A percentile compares a stretch with the other conserved stretches of the same genome.
These are phyloP conservation scores for Benitochromis conjunctus DNA, from an alignment of 2,113 vertebrate species.

Conservation along the genomic window DNA sequence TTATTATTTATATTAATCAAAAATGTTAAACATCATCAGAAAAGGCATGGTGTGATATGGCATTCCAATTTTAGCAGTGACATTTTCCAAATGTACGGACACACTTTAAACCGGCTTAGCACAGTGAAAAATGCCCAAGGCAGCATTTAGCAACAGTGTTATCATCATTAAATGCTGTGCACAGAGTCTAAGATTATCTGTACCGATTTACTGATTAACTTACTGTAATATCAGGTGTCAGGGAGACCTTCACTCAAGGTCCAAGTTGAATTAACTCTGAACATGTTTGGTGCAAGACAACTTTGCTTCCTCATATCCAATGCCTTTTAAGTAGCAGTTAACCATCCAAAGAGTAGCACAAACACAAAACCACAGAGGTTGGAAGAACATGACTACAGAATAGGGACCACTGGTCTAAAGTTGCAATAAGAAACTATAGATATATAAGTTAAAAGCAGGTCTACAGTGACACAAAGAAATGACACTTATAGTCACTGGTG, in stretches of 20 bases:
- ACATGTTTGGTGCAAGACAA: background rate
- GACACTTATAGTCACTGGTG: background rate
- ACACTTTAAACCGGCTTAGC: background rate
- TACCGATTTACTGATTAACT: background rate
- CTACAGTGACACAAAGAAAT: background rate
- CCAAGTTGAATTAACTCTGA: background rate
- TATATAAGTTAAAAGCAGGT: background rate
- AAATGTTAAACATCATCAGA: background rate
- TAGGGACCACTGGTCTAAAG: background rate
- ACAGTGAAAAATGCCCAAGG: background rate
- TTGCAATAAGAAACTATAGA: background rate
- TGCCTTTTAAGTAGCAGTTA: background rate
- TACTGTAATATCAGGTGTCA: background rate
- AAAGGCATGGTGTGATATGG: background rate
- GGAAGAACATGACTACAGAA: background rate
- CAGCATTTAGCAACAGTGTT: background rate
- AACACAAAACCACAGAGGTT: background rate
- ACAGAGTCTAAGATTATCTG: background rate
- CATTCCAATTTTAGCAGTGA: background rate
- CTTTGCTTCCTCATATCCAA: conserved; percentile 23
- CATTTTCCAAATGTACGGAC: background rate
- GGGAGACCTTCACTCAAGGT: background rate
- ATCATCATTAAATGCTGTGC: background rate
- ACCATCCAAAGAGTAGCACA: background rate
- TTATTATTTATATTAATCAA: background rate